These are phyloP conservation scores for Coleophora flavipennella DNA, from an alignment of 2,888 invertebrate genomes.

Conservation along the genomic window DNA sequence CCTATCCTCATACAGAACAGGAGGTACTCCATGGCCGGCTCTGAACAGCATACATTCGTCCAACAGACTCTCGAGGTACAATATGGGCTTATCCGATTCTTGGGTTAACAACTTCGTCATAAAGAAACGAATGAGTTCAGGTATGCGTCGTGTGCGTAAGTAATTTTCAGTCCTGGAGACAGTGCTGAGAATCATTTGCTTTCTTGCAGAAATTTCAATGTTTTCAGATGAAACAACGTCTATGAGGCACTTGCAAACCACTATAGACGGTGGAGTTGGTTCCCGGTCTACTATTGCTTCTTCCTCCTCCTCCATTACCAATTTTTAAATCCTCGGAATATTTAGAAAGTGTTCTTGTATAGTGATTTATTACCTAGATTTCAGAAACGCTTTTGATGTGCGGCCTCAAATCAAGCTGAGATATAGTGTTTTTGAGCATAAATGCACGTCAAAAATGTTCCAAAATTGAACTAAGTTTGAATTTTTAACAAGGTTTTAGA, in stretches of 20 bases:
- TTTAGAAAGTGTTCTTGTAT: too few species aligned
- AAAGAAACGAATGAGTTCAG: constrained; percentile 49
- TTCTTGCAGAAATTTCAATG: constrained; percentile 30
- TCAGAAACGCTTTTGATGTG: too few species aligned
- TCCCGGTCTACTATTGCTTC: too few species aligned
- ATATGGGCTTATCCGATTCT: constrained; percentile 29
- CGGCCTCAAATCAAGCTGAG: too few species aligned
- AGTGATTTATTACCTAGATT: too few species aligned
- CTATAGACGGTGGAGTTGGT: constrained; percentile 11
- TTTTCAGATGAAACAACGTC: constrained; percentile 22
- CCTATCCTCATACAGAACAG: constrained; percentile 51
- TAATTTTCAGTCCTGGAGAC: constrained; percentile 47
- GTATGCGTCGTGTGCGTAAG: constrained; percentile 48
- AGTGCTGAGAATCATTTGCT: constrained; percentile 32
- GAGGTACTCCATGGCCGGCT: constrained; percentile 44
- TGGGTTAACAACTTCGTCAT: constrained; percentile 44
- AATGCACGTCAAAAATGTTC: too few species aligned
- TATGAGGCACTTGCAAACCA: constrained; percentile 38
- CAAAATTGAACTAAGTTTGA: too few species aligned
- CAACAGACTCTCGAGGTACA: constrained; percentile 39
- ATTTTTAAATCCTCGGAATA: too few species aligned
- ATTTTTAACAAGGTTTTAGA: too few species aligned
- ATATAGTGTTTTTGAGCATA: too few species aligned
- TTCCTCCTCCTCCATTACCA: too few species aligned
- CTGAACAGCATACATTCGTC: constrained; percentile 58